Base-by-base conservation (phyloP, 2,888 invertebrate genomes). In the Agonopterix subpropinquella region DNA sequence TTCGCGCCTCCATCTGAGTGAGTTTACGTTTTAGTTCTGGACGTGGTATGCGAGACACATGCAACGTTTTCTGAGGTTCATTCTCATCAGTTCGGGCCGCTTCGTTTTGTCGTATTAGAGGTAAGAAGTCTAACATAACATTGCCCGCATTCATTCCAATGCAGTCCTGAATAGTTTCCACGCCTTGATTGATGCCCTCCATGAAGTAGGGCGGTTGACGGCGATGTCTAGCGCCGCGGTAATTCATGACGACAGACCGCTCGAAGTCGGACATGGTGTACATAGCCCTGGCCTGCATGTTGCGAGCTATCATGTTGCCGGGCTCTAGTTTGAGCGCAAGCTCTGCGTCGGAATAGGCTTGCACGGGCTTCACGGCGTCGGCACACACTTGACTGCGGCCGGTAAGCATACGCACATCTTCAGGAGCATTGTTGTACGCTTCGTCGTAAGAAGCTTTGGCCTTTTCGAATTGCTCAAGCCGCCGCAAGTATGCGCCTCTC, bases 191-290 rank as follows among this genome's bases (percentile, higher is more conserved):
- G 11, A 86, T 85, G n/a, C 88, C 87, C 58, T 86, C 87, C 43
- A 62, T 73, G 55, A 88, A 88, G 57, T 88, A 88, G 0, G 83
- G 82, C 1, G 88, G 88, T 53, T 85, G 80, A 4, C 69, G 68
- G 8, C 88, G 77, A 35, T 54, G 51, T 15, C 80, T 66, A 0
- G 72, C 58, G 1, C 88, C 88, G 3, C 87, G 76, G 50, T 65
- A 80, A 57, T 86, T 87, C 75, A 84, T 82, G n/a, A 87, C 81
- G 2, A 87, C 78, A 1, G 85, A 84, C 39, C 78, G 71, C 51
- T 88, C 88, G 52, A 87, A 88, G 56, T 88, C 85, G 0, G 82
- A 80, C 83, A 87, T 81, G 9, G 85, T 81, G 56, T 88, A 87
- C 73, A 86, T 71, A 11, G 87, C 88, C 1, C 83, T 77, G 1